These are phyloP conservation scores for Strigamia crassipes DNA, from an alignment of 2,888 invertebrate genomes.

Conservation along the genomic window DNA sequence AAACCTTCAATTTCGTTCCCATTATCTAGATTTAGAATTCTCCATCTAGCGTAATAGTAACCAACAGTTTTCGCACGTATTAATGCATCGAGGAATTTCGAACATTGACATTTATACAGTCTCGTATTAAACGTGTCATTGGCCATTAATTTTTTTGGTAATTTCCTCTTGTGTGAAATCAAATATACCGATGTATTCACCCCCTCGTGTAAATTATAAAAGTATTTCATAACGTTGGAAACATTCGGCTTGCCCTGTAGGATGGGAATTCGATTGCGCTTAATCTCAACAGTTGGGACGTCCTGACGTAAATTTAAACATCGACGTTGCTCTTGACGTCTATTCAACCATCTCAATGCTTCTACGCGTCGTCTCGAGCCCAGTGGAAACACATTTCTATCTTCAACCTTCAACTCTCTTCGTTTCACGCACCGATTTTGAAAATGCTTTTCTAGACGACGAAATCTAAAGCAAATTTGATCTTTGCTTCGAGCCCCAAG, in stretches of 20 bases:
- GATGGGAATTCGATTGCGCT: neutral
- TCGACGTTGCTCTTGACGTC: neutral
- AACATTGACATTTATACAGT: neutral
- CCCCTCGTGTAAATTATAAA: neutral
- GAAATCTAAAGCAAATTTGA: neutral
- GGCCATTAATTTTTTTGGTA: neutral
- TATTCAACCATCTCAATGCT: neutral
- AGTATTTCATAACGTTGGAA: neutral
- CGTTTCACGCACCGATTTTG: neutral
- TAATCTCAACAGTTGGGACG: neutral
- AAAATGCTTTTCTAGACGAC: neutral
- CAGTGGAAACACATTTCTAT: neutral
- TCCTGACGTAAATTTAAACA: no score
- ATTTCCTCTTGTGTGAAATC: neutral
- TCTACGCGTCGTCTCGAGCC: neutral
- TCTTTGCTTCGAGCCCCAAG: neutral
- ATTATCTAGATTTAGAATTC: neutral
- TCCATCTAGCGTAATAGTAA: neutral
- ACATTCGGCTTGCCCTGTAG: neutral
- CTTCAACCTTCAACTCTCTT: neutral
- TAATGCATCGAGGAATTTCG: neutral
- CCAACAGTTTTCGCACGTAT: neutral
- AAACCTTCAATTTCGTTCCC: neutral
- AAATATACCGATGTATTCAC: neutral
- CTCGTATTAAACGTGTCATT: neutral